Percentiles rank a stretch among this genome's conserved stretches.
phyloP scores from a whole-genome alignment of 2,888 invertebrate genomes.

The Meteorus cinctellus region DNA sequence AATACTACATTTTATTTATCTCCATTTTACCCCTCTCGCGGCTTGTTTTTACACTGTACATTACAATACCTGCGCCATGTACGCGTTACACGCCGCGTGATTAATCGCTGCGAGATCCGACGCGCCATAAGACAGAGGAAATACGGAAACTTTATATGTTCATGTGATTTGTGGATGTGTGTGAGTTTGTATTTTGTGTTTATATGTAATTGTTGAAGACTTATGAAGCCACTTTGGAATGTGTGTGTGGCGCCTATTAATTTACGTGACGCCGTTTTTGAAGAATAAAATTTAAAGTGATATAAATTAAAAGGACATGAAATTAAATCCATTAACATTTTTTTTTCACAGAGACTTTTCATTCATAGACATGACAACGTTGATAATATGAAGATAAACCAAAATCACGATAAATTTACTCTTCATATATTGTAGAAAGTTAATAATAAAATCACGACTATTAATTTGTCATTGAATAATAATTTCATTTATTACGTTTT shows the following conservation, averaged over 20 bases:
- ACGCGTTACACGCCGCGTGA: slow-evolving; percentile 41
- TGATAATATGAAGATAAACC: too few species aligned
- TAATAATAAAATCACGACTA: too few species aligned
- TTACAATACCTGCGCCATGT: slow-evolving; percentile 42
- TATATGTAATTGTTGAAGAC: slow-evolving; percentile 21
- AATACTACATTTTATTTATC: slow-evolving; percentile 23
- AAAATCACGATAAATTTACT: too few species aligned
- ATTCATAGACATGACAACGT: too few species aligned
- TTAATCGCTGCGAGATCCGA: slow-evolving; percentile 30
- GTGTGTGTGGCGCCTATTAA: slow-evolving; percentile 20
- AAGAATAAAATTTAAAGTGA: not conserved
- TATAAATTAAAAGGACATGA: not conserved
- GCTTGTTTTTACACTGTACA: slow-evolving; percentile 43
- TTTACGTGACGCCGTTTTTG: not conserved
- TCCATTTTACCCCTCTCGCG: slow-evolving; percentile 18
- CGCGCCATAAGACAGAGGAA: slow-evolving; percentile 22
- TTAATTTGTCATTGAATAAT: too few species aligned
- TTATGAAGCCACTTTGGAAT: slow-evolving; percentile 5
- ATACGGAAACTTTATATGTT: slow-evolving; percentile 21
- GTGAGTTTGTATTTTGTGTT: not conserved
- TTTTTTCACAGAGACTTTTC: not conserved
- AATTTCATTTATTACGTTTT: too few species aligned
- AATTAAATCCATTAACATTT: not conserved
- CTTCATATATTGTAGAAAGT: too few species aligned
- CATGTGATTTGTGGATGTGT: not conserved